Conservation (phyloP, 2,888 invertebrate species). For the Cantharis rufa region DNA sequence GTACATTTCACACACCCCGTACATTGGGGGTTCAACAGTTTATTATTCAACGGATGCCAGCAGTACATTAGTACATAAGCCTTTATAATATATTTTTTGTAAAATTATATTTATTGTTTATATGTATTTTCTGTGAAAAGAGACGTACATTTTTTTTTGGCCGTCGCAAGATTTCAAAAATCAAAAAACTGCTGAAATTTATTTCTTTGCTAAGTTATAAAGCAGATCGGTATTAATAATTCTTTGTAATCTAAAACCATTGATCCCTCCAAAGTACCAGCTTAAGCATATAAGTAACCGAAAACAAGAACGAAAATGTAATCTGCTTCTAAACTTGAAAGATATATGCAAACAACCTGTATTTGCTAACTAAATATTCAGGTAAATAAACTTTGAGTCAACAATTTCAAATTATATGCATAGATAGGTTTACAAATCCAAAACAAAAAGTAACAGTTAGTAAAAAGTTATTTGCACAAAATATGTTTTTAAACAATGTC, state of each 20-base stretch:
- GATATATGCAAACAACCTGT: not conserved
- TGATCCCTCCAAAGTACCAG: not conserved
- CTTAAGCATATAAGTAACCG: not conserved
- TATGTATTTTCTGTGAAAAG: no score
- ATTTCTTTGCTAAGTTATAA: not conserved
- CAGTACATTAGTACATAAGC: no score
- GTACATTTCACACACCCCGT: no score
- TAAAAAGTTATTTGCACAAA: not conserved
- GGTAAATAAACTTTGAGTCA: not conserved
- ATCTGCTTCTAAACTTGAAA: not conserved
- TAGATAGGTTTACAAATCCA: not conserved
- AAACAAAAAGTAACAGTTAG: not conserved
- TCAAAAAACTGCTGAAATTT: no score
- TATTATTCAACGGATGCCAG: no score
- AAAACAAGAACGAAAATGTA: not conserved
- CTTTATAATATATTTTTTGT: no score
- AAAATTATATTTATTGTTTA: no score
- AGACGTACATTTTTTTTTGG: no score
- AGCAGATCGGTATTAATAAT: not conserved
- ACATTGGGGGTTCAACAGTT: no score
- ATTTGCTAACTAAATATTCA: not conserved
- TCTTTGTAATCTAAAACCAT: not conserved
- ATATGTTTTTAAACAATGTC: no score
- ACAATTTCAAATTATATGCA: not conserved
- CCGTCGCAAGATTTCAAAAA: no score